Percentiles rank a stretch among this genome's conserved stretches.
These are phyloP conservation scores for Netelia virgata DNA, from an alignment of 2,888 invertebrate genomes.

Conservation along the genomic window DNA sequence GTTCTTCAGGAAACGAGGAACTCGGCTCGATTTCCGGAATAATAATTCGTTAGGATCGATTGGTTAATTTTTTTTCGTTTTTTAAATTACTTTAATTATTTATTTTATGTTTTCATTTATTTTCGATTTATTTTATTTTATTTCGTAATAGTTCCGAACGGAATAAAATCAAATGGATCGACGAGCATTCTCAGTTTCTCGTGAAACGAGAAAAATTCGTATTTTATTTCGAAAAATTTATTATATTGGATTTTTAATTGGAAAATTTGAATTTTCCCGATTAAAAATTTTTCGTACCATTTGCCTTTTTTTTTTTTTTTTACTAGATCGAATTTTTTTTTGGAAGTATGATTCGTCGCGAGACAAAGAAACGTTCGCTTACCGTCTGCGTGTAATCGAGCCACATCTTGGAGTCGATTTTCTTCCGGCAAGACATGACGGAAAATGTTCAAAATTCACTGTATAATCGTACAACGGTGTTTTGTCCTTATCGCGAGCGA, in stretches of 20 bases:
- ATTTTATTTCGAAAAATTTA: too few species aligned
- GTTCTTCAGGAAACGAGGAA: constrained; percentile 10
- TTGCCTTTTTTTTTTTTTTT: neutral
- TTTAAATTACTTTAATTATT: neutral
- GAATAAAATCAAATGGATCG: too few species aligned
- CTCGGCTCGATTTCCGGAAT: neutral
- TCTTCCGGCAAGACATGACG: constrained; percentile 80
- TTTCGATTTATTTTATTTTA: too few species aligned
- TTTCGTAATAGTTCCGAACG: too few species aligned
- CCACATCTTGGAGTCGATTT: constrained; percentile 80
- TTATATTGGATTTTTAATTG: too few species aligned
- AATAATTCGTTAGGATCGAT: neutral
- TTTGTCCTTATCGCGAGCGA: constrained; percentile 1
- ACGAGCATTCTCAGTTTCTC: too few species aligned
- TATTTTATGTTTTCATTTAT: neutral
- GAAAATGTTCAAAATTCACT: constrained; percentile 1
- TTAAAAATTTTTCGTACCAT: too few species aligned
- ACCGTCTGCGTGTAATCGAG: constrained; percentile 78
- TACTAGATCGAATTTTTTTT: neutral
- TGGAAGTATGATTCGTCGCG: neutral
- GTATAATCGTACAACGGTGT: constrained; percentile 30
- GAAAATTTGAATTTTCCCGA: neutral
- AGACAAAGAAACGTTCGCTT: constrained; percentile 68
- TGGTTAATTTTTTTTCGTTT: neutral
- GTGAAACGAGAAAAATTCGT: too few species aligned